Evolutionary conservation across 2,113 vertebrate genomes (phyloP).

Genomic region (Lates calcarifer): DNA sequence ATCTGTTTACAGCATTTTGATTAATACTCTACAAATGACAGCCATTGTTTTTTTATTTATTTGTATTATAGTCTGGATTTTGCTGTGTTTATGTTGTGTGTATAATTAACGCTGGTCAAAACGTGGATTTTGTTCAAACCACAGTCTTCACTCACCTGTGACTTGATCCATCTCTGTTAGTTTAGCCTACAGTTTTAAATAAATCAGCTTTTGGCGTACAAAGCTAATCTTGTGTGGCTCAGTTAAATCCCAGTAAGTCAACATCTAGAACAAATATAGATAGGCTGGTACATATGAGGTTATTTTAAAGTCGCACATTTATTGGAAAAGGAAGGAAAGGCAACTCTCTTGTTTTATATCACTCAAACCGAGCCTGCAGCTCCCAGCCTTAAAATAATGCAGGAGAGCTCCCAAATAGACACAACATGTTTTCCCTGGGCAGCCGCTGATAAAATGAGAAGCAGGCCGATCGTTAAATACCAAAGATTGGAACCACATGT

Average conservation of each 20-base stretch:
- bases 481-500: slow-evolving; percentile 61
- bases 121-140: slow-evolving; percentile 51
- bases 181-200: slow-evolving; percentile 68
- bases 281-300: slow-evolving; percentile 67
- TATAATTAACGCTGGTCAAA: slow-evolving; percentile 52
- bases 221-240: slow-evolving; percentile 70
- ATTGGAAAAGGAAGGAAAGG: slow-evolving; percentile 75
- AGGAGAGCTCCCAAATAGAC: slow-evolving; percentile 68
- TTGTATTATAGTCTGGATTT: not conserved
- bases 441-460: slow-evolving; percentile 67
- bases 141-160: slow-evolving; percentile 60
- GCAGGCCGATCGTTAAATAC: slow-evolving; percentile 56
- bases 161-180: slow-evolving; percentile 64
- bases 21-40: not conserved
- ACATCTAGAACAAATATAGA: slow-evolving; percentile 80
- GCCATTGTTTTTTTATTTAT: not conserved
- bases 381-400: slow-evolving; percentile 70
- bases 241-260: slow-evolving; percentile 75
- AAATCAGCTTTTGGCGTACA: slow-evolving; percentile 59
- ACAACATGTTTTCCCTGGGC: slow-evolving; percentile 69
- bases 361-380: slow-evolving; percentile 63
- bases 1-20: not conserved
- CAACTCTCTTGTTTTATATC: slow-evolving; percentile 68
- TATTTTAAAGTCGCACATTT: slow-evolving; percentile 74
- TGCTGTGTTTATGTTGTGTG: slow-evolving; percentile 6